Percentiles rank a stretch among this genome's conserved stretches.
phyloP scores from a whole-genome alignment of 2,888 invertebrate genomes.

The Thysanoteuthis rhombus region DNA sequence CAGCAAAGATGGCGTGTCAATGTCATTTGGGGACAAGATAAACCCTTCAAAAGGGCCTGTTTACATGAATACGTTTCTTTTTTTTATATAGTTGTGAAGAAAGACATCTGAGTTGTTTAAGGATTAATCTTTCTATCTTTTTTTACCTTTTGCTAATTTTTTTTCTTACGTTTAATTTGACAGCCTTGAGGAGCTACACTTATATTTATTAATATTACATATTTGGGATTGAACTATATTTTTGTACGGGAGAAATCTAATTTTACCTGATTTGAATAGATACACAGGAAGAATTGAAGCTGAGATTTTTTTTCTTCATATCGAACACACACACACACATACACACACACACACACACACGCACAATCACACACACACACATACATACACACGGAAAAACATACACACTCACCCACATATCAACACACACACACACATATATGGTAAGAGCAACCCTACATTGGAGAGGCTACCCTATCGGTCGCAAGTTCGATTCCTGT shows the following conservation, averaged over 20 bases:
- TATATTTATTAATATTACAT: neutral
- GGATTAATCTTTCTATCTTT: too few species aligned
- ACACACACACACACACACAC: neutral
- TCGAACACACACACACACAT: too few species aligned
- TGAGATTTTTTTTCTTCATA: too few species aligned
- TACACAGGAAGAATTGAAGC: neutral
- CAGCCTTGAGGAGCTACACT: neutral
- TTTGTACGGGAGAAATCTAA: neutral
- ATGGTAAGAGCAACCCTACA: too few species aligned
- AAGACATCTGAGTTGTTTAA: neutral
- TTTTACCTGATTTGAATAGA: neutral
- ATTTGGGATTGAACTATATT: neutral
- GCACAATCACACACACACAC: neutral
- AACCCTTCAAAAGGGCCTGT: neutral
- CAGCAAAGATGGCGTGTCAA: neutral
- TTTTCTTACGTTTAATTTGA: neutral
- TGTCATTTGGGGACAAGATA: neutral
- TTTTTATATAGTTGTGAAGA: neutral
- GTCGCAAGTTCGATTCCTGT: too few species aligned
- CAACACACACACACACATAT: too few species aligned
- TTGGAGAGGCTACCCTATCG: too few species aligned
- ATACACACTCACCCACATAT: too few species aligned
- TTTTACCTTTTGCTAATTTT: neutral
- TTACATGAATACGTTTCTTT: neutral
- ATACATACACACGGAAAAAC: neutral